Conservation (phyloP, 2,797 vertebrate species). For the Caiman crocodilus region DNA sequence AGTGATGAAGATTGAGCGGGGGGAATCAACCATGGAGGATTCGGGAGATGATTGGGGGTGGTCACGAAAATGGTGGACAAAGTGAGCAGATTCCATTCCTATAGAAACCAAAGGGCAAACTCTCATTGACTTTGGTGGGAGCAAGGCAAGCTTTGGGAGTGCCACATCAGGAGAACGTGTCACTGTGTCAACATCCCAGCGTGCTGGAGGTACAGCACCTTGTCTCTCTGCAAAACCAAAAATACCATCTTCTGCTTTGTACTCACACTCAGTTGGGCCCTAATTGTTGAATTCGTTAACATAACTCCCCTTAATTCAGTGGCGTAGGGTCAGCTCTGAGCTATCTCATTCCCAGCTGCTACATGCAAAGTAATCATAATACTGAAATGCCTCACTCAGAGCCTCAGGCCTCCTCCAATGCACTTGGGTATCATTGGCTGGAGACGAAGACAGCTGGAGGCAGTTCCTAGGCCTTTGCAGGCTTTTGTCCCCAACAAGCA, state of each 20-base stretch:
- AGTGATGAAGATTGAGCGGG: not conserved
- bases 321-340: not conserved
- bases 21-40: not conserved
- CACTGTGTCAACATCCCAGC: not conserved
- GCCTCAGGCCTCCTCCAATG: rapidly evolving
- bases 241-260: rapidly evolving
- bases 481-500: not conserved
- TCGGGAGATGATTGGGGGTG: not conserved
- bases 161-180: not conserved
- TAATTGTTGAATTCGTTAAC: not conserved
- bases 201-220: not conserved
- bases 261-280: not conserved
- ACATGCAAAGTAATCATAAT: rapidly evolving
- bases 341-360: not conserved
- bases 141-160: not conserved
- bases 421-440: not conserved
- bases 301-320: not conserved
- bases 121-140: not conserved
- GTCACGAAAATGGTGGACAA: not conserved
- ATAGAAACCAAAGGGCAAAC: not conserved
- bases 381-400: not conserved
- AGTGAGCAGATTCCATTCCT: not conserved
- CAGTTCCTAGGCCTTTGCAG: not conserved
- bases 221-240: not conserved
- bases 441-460: not conserved